Base-by-base conservation (phyloP, 2,113 vertebrate genomes). In the Castor canadensis region DNA sequence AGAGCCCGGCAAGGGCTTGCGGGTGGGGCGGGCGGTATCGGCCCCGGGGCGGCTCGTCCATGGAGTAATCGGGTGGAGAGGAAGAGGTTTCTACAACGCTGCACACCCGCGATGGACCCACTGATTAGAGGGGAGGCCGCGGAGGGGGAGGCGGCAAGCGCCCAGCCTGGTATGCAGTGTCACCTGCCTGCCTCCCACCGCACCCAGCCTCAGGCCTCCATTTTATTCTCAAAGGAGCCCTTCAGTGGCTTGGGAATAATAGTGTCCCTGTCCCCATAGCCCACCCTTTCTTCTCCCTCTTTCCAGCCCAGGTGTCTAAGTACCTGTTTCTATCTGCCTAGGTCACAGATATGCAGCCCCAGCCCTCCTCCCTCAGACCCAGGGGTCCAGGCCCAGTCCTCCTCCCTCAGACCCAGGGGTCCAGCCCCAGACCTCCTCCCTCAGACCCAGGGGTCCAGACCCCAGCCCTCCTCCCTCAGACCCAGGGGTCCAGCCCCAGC, bases 61-160 rank as follows among this genome's bases (percentile, higher is more conserved):
- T 91, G 96, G 93, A 79, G 97, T 62, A 97, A 97, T 96, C 52
- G 96, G 96, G 96, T 56, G 94, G 93, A 56, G 94, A 87, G 1
- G 62, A 45, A 56, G 22, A 93, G 96, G 95, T 97, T 93, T 95
- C 96, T 95, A 64, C 38, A 19, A 83, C 30, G 75, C 75, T 15
- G 83, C 91, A 93, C 96, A 83, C 93, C 95, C 77, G 5, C 91
- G 96, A 97, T 97, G 87, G 92, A 64, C 87, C 79, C 87, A 20
- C 92, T 92, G 98, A 97, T 98, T 97, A 97, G 77, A 86, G 75
- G 71, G 79, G 71, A 58, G 77, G 24, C 67, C 17, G 67, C 28
- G 58, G 86, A 67, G 32, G 62, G 56, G 24, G 26, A 9, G 0
- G 47, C 20, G 47, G 26, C 52, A 26, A 2, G 58, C n/a, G n/a